phyloP scores from a whole-genome alignment of 2,888 invertebrate species.

The Sussaba pulchella region DNA sequence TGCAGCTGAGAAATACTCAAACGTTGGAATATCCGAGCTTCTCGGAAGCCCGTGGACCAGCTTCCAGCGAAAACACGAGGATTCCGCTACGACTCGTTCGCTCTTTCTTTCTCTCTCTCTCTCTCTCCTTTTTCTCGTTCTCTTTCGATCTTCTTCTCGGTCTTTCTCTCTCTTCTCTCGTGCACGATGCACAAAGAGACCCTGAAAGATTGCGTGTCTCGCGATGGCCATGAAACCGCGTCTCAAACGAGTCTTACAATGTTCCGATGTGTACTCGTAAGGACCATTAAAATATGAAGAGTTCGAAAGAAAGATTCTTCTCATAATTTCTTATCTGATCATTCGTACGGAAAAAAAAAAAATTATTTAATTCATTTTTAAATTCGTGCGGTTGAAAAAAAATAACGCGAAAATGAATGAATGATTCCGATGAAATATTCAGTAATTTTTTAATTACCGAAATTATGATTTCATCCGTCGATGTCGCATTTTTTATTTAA shows the following conservation, averaged over 20 bases:
- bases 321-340: neutral
- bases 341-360: neutral
- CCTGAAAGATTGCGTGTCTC: slow-evolving; percentile 62
- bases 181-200: slow-evolving; percentile 69
- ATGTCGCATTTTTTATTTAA: neutral
- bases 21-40: slow-evolving; percentile 62
- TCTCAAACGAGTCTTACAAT: slow-evolving; percentile 63
- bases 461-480: too few relatives aligned
- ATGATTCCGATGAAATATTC: too few relatives aligned
- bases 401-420: too few relatives aligned
- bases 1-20: slow-evolving; percentile 50
- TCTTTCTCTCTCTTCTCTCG: slow-evolving; percentile 17
- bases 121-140: slow-evolving; percentile 8
- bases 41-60: slow-evolving; percentile 62
- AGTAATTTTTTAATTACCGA: too few relatives aligned
- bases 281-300: slow-evolving; percentile 15
- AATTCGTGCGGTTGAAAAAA: too few relatives aligned
- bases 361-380: too few relatives aligned
- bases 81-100: slow-evolving; percentile 69
- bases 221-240: slow-evolving; percentile 63
- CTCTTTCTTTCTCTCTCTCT: slow-evolving; percentile 41
- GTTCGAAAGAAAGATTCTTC: neutral
- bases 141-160: neutral
- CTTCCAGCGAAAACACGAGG: slow-evolving; percentile 72
- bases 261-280: slow-evolving; percentile 49